A percentile compares a stretch with the other conserved stretches of the same genome.
Evolutionary conservation across 2,113 vertebrate species (phyloP).

Genomic region (Lonchura striata): DNA sequence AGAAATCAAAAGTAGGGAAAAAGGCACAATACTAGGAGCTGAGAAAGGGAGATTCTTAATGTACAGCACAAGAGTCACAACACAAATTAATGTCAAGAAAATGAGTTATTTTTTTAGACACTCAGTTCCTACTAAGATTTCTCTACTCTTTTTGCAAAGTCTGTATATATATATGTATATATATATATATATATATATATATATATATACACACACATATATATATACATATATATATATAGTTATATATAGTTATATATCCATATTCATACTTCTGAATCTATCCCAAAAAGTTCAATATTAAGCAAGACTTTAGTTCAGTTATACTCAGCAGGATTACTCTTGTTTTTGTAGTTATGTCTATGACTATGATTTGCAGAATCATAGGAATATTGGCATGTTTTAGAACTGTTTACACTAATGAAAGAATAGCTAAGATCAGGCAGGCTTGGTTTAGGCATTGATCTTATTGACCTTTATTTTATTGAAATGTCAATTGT

Average conservation of each 20-base stretch:
- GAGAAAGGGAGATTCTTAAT: neutral
- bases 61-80: neutral
- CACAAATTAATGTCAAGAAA: neutral
- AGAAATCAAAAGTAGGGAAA: neutral
- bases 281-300: neutral
- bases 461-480: neutral
- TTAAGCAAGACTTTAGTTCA: neutral
- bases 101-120: neutral
- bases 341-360: neutral
- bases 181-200: too few species aligned
- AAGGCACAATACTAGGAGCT: neutral
- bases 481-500: neutral
- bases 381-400: neutral
- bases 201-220: too few species aligned
- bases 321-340: accelerated
- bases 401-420: neutral
- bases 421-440: neutral
- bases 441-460: neutral
- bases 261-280: neutral
- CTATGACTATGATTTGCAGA: neutral
- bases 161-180: too few species aligned
- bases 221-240: too few species aligned
- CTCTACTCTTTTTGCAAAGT: neutral
- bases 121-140: neutral
- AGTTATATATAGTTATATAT: neutral